Evolutionary conservation across 2,888 invertebrate species (phyloP).

Genomic region (Blastobasis adustella): DNA sequence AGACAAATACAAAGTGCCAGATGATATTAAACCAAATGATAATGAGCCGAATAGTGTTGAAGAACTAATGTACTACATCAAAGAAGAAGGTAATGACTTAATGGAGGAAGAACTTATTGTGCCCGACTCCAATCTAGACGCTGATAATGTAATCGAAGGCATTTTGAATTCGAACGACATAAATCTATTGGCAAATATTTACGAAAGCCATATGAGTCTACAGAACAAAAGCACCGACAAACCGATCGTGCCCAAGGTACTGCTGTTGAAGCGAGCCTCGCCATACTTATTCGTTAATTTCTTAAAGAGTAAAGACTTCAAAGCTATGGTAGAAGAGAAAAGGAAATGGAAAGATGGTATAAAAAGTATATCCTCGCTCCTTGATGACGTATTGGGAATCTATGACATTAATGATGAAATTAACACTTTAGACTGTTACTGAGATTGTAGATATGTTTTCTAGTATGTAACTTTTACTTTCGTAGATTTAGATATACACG

Average conservation of each 20-base stretch:
- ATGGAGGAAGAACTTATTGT: slow-evolving; percentile 26
- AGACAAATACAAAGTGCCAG: slow-evolving; percentile 69
- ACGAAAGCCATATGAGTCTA: slow-evolving; percentile 65
- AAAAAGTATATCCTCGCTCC: slow-evolving; percentile 79
- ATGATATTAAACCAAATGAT: slow-evolving; percentile 31
- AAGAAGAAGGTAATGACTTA: slow-evolving; percentile 25
- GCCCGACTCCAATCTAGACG: slow-evolving; percentile 19
- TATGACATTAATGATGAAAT: slow-evolving; percentile 69
- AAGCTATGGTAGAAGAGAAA: slow-evolving; percentile 74
- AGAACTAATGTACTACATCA: slow-evolving; percentile 34
- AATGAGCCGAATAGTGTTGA: slow-evolving; percentile 35
- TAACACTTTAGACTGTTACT: slow-evolving; percentile 84
- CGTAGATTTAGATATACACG: not conserved
- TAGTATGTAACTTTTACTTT: not conserved
- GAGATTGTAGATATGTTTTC: not conserved
- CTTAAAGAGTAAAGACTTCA: slow-evolving; percentile 75
- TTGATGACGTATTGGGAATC: slow-evolving; percentile 83
- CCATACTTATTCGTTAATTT: slow-evolving; percentile 77
- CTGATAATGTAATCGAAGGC: slow-evolving; percentile 77
- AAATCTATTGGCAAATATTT: slow-evolving; percentile 76
- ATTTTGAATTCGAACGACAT: slow-evolving; percentile 78
- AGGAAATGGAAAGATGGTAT: slow-evolving; percentile 79
- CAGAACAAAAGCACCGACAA: slow-evolving; percentile 35
- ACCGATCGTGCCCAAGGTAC: slow-evolving; percentile 29
- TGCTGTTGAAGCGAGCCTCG: slow-evolving; percentile 42